Percentiles rank a stretch among this genome's conserved stretches.
Evolutionary conservation across 1,140 invertebrate genomes (phyloP).

Genomic region (Drosophila murphyi): DNA sequence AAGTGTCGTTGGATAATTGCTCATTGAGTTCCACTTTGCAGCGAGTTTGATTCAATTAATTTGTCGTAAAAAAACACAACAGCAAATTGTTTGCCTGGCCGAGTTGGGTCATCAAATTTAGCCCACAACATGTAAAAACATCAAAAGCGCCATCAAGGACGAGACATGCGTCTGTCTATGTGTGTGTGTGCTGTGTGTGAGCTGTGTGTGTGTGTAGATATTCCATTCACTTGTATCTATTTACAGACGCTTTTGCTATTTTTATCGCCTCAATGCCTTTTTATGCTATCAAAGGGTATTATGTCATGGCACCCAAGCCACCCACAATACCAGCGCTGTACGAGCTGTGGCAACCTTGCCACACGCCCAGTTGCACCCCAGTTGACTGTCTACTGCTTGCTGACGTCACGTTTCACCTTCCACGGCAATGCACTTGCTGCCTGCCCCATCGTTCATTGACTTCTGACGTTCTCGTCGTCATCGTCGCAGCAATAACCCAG

Average conservation of each 20-base stretch:
- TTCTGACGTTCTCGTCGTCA: constrained; percentile 35
- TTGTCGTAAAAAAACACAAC: constrained; percentile 49
- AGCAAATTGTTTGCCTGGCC: constrained; percentile 27
- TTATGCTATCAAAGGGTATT: constrained; percentile 74
- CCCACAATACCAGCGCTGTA: neutral
- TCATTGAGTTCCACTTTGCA: constrained; percentile 62
- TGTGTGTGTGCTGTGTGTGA: constrained; percentile 8
- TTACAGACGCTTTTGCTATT: constrained; percentile 59
- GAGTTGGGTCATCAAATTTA: constrained; percentile 50
- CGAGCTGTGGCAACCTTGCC: neutral
- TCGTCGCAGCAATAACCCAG: constrained; percentile 60
- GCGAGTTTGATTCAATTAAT: constrained; percentile 72
- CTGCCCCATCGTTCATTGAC: constrained; percentile 64
- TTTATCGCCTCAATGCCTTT: constrained; percentile 64
- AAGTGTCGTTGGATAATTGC: constrained; percentile 53
- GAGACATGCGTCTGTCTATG: constrained; percentile 8
- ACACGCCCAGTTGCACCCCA: neutral
- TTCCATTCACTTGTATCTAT: constrained; percentile 46
- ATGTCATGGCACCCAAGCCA: constrained; percentile 60
- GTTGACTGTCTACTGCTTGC: neutral
- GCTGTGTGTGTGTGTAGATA: constrained; percentile 9
- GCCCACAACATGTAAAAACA: constrained; percentile 24
- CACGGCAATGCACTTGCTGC: constrained; percentile 69
- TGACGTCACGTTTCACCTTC: constrained; percentile 80
- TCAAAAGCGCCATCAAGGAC: constrained; percentile 36